Base-by-base conservation (phyloP, 2,113 vertebrate genomes). In the Perognathus longimembris region DNA sequence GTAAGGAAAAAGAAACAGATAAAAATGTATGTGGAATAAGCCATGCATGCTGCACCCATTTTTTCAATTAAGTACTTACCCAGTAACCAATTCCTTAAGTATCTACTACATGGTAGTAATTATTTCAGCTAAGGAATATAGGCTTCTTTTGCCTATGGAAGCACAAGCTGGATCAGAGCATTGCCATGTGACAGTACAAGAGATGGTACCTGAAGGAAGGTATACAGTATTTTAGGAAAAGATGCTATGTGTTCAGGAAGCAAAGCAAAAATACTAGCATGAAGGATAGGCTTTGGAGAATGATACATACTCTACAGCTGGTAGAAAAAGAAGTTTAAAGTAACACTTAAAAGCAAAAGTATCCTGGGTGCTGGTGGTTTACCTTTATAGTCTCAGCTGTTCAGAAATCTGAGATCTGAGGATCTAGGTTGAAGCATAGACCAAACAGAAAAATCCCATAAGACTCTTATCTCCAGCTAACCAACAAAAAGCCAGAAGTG, bases 1-100 rank as follows among this genome's bases (percentile, higher is more conserved):
- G 73, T 17, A 93, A 64, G 20, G 85, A 9, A 96, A 97, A 92
- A 89, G 11, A 96, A 97, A 93, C 28, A 5, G 59, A 85, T 87
- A 88, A 92, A 54, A 93, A 66, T 38, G 1, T 87, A 11, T 30
- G 18, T 59, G 38, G 7, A 8, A 50, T 69, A 54, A 66, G 71
- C 92, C n/a, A 69, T 36, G 85, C 17, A 59, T 83, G 77, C 73
- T 38, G 4, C 6, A 83, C n/a, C 32, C 7, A 88, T 85, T 81
- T 92, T 85, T 92, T 54, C 20, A 84, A 64, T 50, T 64, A 81
- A 7, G 36, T 7, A 77, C 42, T 77, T 57, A 82, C 12, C 4
- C 17, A 85, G 0, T 57, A 80, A 76, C 3, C 20, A 88, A 63
- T 81, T 45, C 8, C 78, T 75, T 63, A 63, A 70, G 3, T 54